Evolutionary conservation across 2,888 invertebrate genomes (phyloP).

Genomic region (Hartigia nigra): DNA sequence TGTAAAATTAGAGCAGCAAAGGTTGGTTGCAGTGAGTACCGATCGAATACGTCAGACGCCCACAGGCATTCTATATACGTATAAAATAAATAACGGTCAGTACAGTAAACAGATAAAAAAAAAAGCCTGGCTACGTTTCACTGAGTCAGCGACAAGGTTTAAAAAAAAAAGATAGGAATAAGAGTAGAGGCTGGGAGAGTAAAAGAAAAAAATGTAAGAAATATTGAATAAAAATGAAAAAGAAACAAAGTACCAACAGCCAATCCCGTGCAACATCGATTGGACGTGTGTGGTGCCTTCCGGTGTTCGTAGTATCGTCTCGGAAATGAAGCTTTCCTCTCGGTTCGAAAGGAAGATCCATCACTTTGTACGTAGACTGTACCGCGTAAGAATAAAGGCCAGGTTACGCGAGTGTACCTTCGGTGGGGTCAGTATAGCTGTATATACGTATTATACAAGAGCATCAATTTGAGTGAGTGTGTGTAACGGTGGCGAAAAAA

Average conservation of each 20-base stretch:
- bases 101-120: background rate
- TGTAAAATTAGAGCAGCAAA: background rate
- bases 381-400: background rate
- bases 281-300: background rate
- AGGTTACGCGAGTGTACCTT: background rate
- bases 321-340: background rate
- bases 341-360: background rate
- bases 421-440: background rate
- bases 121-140: background rate
- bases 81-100: background rate
- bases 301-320: background rate
- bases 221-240: background rate
- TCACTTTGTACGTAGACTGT: background rate
- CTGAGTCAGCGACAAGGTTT: background rate
- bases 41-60: background rate
- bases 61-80: background rate
- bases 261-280: background rate
- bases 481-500: background rate
- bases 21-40: background rate
- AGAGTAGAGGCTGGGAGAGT: background rate
- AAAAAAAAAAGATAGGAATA: background rate
- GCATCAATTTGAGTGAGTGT: background rate
- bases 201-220: background rate
- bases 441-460: background rate
- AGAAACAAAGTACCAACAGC: background rate